Conservation (phyloP, 2,113 vertebrate genomes). For the Plecotus auritus region DNA sequence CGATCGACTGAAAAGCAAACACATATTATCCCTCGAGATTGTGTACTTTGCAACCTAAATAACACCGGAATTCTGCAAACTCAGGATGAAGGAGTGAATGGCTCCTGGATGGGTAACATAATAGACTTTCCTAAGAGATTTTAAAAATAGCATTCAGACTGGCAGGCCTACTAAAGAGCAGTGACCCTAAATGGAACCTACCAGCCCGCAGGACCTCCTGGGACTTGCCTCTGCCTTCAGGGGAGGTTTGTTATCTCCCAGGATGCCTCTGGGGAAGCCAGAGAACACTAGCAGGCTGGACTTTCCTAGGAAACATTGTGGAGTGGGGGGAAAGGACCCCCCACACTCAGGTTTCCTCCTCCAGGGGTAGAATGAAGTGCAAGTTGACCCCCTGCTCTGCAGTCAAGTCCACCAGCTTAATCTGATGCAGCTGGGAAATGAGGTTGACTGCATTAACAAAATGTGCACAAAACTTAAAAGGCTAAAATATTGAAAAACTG, state of each 20-base stretch:
- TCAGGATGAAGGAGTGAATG: neutral
- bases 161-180: neutral
- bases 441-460: neutral
- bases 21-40: neutral
- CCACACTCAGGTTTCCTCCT: neutral
- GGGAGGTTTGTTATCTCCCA: neutral
- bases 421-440: neutral
- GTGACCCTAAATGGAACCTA: neutral
- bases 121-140: neutral
- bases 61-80: neutral
- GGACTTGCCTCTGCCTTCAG: neutral
- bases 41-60: neutral
- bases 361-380: fast-evolving
- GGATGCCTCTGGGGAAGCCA: neutral
- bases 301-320: neutral
- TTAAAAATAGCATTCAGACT: neutral
- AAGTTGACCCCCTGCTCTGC: neutral
- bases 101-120: neutral
- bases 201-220: neutral
- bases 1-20: neutral
- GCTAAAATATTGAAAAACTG: neutral
- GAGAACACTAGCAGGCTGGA: neutral
- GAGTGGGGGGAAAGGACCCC: neutral
- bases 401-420: neutral
- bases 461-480: neutral